Conservation (phyloP, 2,797 vertebrate genomes). For the Leuciscus waleckii region DNA sequence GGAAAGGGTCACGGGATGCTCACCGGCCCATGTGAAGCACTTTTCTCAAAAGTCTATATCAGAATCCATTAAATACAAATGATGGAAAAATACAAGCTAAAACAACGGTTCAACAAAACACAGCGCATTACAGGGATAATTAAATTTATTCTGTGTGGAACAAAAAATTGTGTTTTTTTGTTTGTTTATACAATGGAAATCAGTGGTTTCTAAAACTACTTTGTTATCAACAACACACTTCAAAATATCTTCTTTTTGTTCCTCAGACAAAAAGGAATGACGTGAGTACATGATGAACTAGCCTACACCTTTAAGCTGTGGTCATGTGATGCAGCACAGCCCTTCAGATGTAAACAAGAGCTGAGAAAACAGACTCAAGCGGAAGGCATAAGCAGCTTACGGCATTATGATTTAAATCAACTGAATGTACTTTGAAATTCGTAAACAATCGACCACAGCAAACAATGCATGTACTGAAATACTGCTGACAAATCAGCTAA, state of each 20-base stretch:
- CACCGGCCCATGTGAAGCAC: background rate
- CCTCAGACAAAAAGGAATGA: background rate
- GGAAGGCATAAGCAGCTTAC: slow-evolving; percentile 1
- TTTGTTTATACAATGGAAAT: background rate
- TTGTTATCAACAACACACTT: background rate
- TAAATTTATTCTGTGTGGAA: background rate
- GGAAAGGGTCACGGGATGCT: background rate
- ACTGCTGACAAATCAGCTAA: background rate
- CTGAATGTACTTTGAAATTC: background rate
- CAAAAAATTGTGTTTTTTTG: background rate
- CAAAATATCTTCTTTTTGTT: background rate
- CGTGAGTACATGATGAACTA: background rate
- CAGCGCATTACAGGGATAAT: background rate
- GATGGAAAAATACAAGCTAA: background rate
- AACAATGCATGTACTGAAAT: background rate
- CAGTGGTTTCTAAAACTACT: background rate
- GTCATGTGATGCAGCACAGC: slow-evolving; percentile 8
- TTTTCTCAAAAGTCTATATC: background rate
- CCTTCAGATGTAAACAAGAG: slow-evolving; percentile 13
- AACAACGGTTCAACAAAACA: background rate
- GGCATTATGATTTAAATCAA: background rate
- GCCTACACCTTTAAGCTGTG: background rate
- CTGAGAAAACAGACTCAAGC: background rate
- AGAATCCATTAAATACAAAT: background rate
- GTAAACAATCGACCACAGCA: background rate